Conservation (phyloP, 1,140 invertebrate species). For the Bicyclus anynana region DNA sequence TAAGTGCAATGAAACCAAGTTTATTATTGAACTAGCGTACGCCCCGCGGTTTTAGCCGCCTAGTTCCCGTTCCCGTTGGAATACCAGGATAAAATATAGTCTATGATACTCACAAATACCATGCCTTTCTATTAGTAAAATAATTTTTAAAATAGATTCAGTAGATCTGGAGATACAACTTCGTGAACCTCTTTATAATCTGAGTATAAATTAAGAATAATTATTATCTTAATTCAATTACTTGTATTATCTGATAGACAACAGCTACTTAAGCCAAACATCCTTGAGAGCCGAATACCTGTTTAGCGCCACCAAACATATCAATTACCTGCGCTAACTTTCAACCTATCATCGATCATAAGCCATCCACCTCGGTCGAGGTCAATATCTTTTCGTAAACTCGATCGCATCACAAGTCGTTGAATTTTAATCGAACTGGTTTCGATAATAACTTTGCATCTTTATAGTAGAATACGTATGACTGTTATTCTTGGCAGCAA, state of each 20-base stretch:
- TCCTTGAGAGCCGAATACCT: constrained; percentile 20
- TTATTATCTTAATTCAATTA: not conserved
- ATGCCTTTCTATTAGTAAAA: too few relatives aligned
- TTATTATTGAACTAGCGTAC: too few relatives aligned
- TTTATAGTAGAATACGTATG: constrained; percentile 27
- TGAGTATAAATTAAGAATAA: not conserved
- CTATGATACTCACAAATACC: too few relatives aligned
- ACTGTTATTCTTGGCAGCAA: constrained; percentile 33
- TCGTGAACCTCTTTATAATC: too few relatives aligned
- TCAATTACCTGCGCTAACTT: constrained; percentile 48
- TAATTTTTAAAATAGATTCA: too few relatives aligned
- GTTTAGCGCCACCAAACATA: constrained; percentile 47
- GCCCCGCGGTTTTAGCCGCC: too few relatives aligned
- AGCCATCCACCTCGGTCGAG: constrained; percentile 52
- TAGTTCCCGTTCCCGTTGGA: too few relatives aligned
- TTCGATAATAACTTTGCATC: constrained; percentile 44
- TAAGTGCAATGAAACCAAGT: too few relatives aligned
- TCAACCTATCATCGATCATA: constrained; percentile 64
- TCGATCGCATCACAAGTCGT: constrained; percentile 48
- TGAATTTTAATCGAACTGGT: constrained; percentile 63
- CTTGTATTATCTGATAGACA: not conserved
- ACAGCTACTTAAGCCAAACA: not conserved
- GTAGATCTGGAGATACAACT: too few relatives aligned
- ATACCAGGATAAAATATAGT: too few relatives aligned
- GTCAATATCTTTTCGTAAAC: constrained; percentile 69